phyloP scores from a whole-genome alignment of 2,888 invertebrate species.

The Brachyopa scutellaris region DNA sequence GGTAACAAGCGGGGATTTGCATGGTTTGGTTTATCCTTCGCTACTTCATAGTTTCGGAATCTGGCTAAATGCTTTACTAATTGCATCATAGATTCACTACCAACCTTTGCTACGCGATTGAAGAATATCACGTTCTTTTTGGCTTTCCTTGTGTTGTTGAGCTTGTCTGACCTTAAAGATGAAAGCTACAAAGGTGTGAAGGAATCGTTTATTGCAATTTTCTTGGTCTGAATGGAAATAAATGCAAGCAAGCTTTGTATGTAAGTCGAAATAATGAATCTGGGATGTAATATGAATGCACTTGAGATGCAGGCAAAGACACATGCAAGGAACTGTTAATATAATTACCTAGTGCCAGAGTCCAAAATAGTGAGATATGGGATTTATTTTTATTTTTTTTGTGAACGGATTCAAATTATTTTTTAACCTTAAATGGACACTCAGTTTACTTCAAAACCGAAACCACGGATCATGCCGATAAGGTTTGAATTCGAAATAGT shows the following conservation, averaged over 20 bases:
- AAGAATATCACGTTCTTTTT: constrained; percentile 90
- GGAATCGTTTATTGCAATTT: not conserved
- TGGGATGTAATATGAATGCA: no score
- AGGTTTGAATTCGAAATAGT: no score
- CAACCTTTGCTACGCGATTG: constrained; percentile 96
- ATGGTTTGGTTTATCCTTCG: not conserved
- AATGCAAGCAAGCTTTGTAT: not conserved
- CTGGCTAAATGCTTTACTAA: constrained; percentile 68
- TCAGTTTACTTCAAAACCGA: no score
- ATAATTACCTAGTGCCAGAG: no score
- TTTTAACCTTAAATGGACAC: no score
- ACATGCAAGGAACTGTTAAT: no score
- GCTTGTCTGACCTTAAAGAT: constrained; percentile 4
- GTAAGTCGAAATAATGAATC: not conserved
- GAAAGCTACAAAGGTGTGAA: constrained; percentile 18
- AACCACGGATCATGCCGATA: no score
- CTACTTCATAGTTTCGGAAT: constrained; percentile 1
- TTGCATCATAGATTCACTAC: constrained; percentile 94
- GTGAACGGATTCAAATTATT: no score
- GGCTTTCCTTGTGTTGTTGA: constrained; percentile 84
- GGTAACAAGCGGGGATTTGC: not conserved
- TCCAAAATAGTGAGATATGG: no score
- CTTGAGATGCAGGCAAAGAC: no score
- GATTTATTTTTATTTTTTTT: no score
- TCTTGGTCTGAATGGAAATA: not conserved